phyloP scores from a whole-genome alignment of 1,140 invertebrate genomes.

The Yoshiicerus persimilis region DNA sequence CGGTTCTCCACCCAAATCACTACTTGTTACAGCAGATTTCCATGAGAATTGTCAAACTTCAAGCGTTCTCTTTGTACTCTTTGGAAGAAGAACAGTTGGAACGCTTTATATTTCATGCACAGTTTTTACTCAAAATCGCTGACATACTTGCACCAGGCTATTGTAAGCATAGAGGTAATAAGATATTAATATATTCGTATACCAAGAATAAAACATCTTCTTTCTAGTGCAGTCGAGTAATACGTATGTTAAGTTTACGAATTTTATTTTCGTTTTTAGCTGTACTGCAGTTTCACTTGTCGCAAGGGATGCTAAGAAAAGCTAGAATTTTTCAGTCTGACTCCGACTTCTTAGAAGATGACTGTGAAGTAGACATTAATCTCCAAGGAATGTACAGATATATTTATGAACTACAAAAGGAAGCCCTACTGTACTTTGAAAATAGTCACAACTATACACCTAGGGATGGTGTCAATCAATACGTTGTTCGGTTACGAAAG shows the following conservation, averaged over 20 bases:
- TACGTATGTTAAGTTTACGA: background rate
- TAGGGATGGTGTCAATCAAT: background rate
- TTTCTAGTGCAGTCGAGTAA: too few species aligned
- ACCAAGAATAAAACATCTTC: too few species aligned
- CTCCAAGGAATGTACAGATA: background rate
- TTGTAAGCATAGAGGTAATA: slow-evolving; percentile 62
- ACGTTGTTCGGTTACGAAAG: background rate
- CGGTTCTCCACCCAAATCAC: slow-evolving; percentile 36
- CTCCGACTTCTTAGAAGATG: background rate
- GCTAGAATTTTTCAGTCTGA: background rate
- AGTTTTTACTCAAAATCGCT: slow-evolving; percentile 64
- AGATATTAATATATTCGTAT: too few species aligned
- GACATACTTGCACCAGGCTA: slow-evolving; percentile 66
- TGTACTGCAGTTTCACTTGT: background rate
- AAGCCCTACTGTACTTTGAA: background rate
- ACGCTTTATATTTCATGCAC: slow-evolving; percentile 64
- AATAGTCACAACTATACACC: slow-evolving; percentile 16
- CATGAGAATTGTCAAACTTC: slow-evolving; percentile 7
- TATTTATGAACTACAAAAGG: background rate
- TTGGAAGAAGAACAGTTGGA: slow-evolving; percentile 59
- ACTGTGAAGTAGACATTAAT: background rate
- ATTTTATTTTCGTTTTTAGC: background rate
- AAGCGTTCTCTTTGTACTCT: background rate
- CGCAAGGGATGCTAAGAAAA: background rate
- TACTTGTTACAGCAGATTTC: slow-evolving; percentile 33